phyloP scores from a whole-genome alignment of 2,888 invertebrate species.

The Congeria kusceri region DNA sequence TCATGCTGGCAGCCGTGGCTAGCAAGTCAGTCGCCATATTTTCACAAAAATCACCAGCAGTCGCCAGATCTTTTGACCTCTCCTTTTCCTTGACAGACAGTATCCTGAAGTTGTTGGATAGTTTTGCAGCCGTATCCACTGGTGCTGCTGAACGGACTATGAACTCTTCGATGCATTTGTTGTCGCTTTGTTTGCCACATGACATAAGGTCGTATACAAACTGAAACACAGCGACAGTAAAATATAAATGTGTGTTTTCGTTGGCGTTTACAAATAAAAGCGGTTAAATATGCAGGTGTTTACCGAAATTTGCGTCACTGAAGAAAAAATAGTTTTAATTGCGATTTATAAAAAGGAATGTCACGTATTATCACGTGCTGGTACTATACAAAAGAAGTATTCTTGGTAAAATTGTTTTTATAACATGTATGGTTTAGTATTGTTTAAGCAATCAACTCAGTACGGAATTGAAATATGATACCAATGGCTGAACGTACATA shows the following conservation, averaged over 20 bases:
- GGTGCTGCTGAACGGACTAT: slow-evolving; percentile 99
- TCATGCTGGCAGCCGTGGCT: slow-evolving; percentile 96
- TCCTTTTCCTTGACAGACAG: slow-evolving; percentile 98
- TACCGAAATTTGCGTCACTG: too few species aligned
- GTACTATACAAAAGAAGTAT: too few species aligned
- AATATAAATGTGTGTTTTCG: slow-evolving; percentile 7
- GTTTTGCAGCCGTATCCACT: slow-evolving; percentile 98
- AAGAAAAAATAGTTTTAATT: too few species aligned
- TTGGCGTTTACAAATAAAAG: too few species aligned
- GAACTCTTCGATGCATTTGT: slow-evolving; percentile 98
- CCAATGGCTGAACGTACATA: too few species aligned
- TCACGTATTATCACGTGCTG: too few species aligned
- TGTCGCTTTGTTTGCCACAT: slow-evolving; percentile 95
- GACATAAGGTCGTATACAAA: slow-evolving; percentile 99
- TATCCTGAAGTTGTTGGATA: slow-evolving; percentile 91
- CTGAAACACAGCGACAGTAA: slow-evolving; percentile 84
- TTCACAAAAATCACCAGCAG: slow-evolving; percentile 98
- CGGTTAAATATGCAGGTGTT: too few species aligned
- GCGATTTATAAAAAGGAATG: too few species aligned
- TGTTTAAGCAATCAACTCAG: too few species aligned
- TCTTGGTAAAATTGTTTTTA: too few species aligned
- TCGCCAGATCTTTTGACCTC: slow-evolving; percentile 97
- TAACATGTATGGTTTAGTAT: too few species aligned
- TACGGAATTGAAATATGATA: too few species aligned
- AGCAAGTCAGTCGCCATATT: slow-evolving; percentile 98